These are phyloP conservation scores for Protophormia terraenovae DNA, from an alignment of 2,888 invertebrate species.

Conservation along the genomic window DNA sequence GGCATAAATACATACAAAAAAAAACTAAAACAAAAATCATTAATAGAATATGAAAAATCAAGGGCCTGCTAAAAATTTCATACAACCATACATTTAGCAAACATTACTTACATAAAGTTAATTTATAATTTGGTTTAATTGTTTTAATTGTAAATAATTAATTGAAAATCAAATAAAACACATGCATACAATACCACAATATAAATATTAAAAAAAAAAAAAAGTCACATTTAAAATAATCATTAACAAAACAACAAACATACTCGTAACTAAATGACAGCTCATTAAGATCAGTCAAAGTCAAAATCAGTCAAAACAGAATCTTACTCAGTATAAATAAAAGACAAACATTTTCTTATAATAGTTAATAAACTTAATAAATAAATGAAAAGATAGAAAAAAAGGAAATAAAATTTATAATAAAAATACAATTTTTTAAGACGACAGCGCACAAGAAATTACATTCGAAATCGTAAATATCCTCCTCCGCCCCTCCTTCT, in stretches of 20 bases:
- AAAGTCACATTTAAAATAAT: background rate
- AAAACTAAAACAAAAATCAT: background rate
- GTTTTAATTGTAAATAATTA: conserved; percentile 5
- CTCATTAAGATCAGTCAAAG: background rate
- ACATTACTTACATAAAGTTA: background rate
- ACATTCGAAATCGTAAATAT: conserved; percentile 52
- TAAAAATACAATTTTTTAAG: conserved; percentile 30
- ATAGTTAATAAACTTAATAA: background rate
- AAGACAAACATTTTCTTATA: conserved; percentile 18
- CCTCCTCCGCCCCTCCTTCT: background rate
- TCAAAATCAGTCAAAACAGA: background rate
- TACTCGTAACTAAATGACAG: background rate
- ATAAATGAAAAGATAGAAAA: background rate
- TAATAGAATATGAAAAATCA: background rate
- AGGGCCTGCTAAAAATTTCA: background rate
- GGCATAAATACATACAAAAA: background rate
- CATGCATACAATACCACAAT: background rate
- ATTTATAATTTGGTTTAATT: background rate
- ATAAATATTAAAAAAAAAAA: background rate
- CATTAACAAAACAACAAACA: background rate
- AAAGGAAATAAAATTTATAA: background rate
- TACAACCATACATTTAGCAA: background rate
- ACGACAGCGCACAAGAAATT: conserved; percentile 62
- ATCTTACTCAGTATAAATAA: background rate
- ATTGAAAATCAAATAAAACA: too few relatives aligned